Conservation (phyloP, 2,888 invertebrate genomes). For the Synanthedon myopaeformis region DNA sequence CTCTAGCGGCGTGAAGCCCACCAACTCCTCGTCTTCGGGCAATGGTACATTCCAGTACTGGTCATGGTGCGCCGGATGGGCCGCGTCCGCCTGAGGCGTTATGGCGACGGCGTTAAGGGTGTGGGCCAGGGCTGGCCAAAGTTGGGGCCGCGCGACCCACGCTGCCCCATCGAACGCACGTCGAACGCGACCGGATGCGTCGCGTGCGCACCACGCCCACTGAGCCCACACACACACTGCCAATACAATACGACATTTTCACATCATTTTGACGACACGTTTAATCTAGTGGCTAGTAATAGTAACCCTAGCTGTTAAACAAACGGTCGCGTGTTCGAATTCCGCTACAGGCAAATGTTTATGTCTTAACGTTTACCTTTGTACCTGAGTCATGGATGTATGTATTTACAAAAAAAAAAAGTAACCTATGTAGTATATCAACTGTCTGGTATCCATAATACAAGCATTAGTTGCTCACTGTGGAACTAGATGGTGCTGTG, state of each 20-base stretch:
- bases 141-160: constrained; percentile 72
- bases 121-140: constrained; percentile 85
- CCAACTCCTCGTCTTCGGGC: constrained; percentile 83
- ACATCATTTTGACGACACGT: no score
- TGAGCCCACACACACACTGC: constrained; percentile 81
- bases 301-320: no score
- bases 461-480: no score
- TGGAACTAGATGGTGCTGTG: no score
- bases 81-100: constrained; percentile 33
- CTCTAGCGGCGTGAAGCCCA: constrained; percentile 82
- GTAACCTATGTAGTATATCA: no score
- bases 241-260: not conserved
- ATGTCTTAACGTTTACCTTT: no score
- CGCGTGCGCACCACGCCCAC: constrained; percentile 73
- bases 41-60: constrained; percentile 62
- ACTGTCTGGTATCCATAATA: no score
- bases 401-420: no score
- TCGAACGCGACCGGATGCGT: constrained; percentile 49
- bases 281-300: no score
- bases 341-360: no score
- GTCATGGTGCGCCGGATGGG: constrained; percentile 3
- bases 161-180: constrained; percentile 61
- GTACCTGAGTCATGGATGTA: no score
- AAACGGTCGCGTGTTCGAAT: no score
- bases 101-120: constrained; percentile 76